Conservation (phyloP, 1,140 invertebrate genomes). For the Zaprionus tsacasi region DNA sequence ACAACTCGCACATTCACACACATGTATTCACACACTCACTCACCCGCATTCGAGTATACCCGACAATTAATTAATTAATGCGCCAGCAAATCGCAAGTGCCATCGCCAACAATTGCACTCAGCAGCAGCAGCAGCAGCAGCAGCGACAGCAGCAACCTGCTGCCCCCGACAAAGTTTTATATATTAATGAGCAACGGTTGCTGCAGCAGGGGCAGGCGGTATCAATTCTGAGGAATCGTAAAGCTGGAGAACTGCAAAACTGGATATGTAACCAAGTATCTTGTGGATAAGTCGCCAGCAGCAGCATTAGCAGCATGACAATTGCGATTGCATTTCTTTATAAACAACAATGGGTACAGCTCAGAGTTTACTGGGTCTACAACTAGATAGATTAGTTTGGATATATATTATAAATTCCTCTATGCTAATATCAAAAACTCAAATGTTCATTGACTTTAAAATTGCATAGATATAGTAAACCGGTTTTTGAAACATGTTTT, state of each 20-base stretch:
- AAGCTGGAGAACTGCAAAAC: slow-evolving; percentile 10
- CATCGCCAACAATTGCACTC: slow-evolving; percentile 24
- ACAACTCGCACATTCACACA: slow-evolving; percentile 12
- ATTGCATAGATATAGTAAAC: background rate
- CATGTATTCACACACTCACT: slow-evolving; percentile 6
- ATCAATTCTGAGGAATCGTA: background rate
- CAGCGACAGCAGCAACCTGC: too few species aligned
- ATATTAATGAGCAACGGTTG: background rate
- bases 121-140: background rate
- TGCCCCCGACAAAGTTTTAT: background rate
- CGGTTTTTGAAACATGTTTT: background rate
- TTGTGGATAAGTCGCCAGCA: background rate
- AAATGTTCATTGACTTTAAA: slow-evolving; percentile 1
- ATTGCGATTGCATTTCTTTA: slow-evolving; percentile 16
- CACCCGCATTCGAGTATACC: slow-evolving; percentile 18
- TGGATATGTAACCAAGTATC: background rate
- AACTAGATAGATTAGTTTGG: background rate
- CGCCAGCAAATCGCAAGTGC: slow-evolving; percentile 45
- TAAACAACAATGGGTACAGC: background rate
- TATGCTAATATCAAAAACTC: background rate
- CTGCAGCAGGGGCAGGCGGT: too few species aligned
- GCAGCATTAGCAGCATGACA: slow-evolving; percentile 4
- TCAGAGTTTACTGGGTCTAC: background rate
- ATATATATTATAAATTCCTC: background rate
- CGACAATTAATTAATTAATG: slow-evolving; percentile 71